Evolutionary conservation across 2,113 vertebrate species (phyloP).

Genomic region (Xerus inauris): DNA sequence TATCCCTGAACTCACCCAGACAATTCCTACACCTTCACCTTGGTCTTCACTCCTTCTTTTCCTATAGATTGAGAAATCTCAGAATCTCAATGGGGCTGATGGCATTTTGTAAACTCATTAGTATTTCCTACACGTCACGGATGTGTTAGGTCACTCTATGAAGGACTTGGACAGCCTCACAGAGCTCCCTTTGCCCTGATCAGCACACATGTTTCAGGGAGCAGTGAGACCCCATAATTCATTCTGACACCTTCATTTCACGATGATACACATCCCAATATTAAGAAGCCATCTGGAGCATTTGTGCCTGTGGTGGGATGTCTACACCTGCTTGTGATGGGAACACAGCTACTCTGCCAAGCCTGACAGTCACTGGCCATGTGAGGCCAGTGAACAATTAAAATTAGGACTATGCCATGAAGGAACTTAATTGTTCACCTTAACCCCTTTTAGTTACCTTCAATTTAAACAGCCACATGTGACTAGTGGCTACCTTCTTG

Average conservation of each 20-base stretch:
- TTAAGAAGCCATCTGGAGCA: not conserved
- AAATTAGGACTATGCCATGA: not conserved
- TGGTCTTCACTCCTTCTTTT: not conserved
- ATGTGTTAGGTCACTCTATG: accelerated
- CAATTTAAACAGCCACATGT: not conserved
- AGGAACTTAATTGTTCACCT: not conserved
- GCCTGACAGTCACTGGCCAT: not conserved
- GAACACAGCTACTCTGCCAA: not conserved
- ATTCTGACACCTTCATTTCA: not conserved
- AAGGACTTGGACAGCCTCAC: not conserved
- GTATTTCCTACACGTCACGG: not conserved
- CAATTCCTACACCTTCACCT: accelerated
- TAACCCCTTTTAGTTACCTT: constrained; percentile 1
- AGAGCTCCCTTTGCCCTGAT: not conserved
- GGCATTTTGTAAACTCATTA: not conserved
- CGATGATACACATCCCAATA: not conserved
- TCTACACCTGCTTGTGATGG: not conserved
- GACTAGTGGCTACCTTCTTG: not conserved
- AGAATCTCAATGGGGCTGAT: not conserved
- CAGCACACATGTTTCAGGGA: too few species aligned
- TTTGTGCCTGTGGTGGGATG: not conserved
- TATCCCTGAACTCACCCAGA: not conserved
- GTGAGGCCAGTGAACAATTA: not conserved
- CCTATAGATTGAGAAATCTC: not conserved
- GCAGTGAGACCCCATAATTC: not conserved